A percentile compares a stretch with the other conserved stretches of the same genome.
Conservation (phyloP, 2,797 vertebrate species). For the Gastrophryne carolinensis region DNA sequence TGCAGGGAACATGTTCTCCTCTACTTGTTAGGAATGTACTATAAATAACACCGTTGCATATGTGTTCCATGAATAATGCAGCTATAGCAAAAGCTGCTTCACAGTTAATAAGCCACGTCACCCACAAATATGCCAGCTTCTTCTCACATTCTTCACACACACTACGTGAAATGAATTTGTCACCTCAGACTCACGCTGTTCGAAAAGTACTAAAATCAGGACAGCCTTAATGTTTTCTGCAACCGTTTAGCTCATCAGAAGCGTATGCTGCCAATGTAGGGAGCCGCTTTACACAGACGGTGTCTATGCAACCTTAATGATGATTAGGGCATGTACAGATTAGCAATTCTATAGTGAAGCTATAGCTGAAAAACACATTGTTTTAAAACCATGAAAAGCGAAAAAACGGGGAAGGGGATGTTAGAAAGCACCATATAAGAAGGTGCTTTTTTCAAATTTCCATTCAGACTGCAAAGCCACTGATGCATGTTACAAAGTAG, state of each 20-base stretch:
- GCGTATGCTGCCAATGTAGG: too few relatives aligned
- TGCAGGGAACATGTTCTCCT: background rate
- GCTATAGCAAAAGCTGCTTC: constrained; percentile 9
- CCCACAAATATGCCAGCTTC: constrained; percentile 22
- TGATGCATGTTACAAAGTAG: too few relatives aligned
- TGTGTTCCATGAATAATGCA: constrained; percentile 20
- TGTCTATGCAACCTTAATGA: too few relatives aligned
- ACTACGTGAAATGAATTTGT: constrained; percentile 28
- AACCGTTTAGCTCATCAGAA: background rate
- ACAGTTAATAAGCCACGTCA: constrained; percentile 21
- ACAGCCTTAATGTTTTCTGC: background rate
- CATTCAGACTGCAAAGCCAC: too few relatives aligned
- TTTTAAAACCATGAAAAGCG: too few relatives aligned
- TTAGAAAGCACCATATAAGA: too few relatives aligned
- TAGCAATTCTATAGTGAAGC: too few relatives aligned
- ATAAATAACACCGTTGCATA: constrained; percentile 26
- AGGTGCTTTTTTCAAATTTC: too few relatives aligned
- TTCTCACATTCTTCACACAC: constrained; percentile 18
- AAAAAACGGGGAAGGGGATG: too few relatives aligned
- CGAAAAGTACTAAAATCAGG: background rate
- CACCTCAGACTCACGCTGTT: constrained; percentile 24
- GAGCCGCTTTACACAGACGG: too few relatives aligned
- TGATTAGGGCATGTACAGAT: too few relatives aligned
- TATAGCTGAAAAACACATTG: too few relatives aligned
- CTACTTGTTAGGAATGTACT: background rate